Percentiles rank a stretch among this genome's conserved stretches.
These are phyloP conservation scores for Polypterus bichir DNA, from an alignment of 2,113 vertebrate species.

Conservation along the genomic window DNA sequence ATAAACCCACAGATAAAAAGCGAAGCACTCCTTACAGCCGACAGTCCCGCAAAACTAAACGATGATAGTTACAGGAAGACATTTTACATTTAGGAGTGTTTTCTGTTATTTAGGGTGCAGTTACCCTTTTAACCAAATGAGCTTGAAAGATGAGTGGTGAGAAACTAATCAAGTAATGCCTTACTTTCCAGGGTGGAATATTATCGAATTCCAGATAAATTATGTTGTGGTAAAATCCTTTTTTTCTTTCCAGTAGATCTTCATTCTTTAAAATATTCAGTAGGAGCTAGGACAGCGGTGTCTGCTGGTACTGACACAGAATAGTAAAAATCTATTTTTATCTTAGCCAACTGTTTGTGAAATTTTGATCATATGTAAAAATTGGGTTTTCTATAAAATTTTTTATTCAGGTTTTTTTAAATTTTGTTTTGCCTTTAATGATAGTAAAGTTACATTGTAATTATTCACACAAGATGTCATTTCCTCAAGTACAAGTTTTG, in stretches of 20 bases:
- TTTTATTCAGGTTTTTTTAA: slow-evolving; percentile 27
- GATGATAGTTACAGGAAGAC: slow-evolving; percentile 33
- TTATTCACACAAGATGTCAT: slow-evolving; percentile 5
- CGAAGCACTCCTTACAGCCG: slow-evolving; percentile 82
- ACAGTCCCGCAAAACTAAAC: slow-evolving; percentile 49
- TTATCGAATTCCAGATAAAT: no score
- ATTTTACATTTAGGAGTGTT: slow-evolving; percentile 12
- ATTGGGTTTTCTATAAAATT: slow-evolving; percentile 31
- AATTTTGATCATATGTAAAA: no score
- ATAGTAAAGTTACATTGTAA: slow-evolving; percentile 28
- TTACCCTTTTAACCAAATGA: no score
- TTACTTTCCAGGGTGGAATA: no score
- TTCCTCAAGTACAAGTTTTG: no score
- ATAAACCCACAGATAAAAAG: slow-evolving; percentile 86
- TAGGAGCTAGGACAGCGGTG: neutral
- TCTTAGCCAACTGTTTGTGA: no score
- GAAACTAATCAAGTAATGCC: no score
- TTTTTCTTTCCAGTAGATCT: no score
- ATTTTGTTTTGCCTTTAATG: slow-evolving; percentile 27
- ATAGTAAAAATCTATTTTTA: slow-evolving; percentile 8
- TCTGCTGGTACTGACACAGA: slow-evolving; percentile 6
- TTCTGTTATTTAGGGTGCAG: neutral
- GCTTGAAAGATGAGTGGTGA: no score
- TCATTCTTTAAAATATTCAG: no score
- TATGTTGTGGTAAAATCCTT: no score